A percentile compares a stretch with the other conserved stretches of the same genome.
Evolutionary conservation across 1,140 invertebrate species (phyloP).

Genomic region (Aphis gossypii): DNA sequence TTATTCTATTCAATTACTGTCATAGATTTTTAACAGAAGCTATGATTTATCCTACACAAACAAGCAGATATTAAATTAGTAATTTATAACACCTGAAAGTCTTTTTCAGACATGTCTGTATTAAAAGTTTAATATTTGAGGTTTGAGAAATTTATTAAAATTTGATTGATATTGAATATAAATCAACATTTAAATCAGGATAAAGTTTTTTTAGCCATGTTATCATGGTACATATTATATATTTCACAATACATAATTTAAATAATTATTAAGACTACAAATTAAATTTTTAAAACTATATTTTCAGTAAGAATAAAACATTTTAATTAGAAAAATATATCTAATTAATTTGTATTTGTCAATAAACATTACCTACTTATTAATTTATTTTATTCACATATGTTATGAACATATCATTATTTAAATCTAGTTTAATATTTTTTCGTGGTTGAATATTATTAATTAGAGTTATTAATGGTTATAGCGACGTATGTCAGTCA

Average conservation of each 20-base stretch:
- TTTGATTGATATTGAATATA: background rate
- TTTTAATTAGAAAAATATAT: background rate
- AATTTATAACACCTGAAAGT: no score
- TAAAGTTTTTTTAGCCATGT: background rate
- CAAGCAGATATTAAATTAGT: no score
- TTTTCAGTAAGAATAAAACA: background rate
- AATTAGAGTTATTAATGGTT: background rate
- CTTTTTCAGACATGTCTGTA: background rate
- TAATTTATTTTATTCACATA: background rate
- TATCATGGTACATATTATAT: background rate
- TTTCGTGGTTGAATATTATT: background rate
- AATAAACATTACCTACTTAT: background rate
- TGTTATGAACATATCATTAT: background rate
- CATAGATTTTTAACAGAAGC: no score
- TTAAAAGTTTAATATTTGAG: background rate
- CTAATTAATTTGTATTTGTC: background rate
- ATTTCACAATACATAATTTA: background rate
- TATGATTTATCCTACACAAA: no score
- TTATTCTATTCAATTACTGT: no score
- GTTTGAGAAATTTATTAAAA: background rate
- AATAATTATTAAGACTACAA: background rate
- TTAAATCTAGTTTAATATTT: background rate
- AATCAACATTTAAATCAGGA: background rate
- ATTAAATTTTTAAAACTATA: background rate
- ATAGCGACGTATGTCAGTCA: conserved; percentile 95